These are phyloP conservation scores for Channa argus DNA, from an alignment of 2,113 vertebrate genomes.

Conservation along the genomic window DNA sequence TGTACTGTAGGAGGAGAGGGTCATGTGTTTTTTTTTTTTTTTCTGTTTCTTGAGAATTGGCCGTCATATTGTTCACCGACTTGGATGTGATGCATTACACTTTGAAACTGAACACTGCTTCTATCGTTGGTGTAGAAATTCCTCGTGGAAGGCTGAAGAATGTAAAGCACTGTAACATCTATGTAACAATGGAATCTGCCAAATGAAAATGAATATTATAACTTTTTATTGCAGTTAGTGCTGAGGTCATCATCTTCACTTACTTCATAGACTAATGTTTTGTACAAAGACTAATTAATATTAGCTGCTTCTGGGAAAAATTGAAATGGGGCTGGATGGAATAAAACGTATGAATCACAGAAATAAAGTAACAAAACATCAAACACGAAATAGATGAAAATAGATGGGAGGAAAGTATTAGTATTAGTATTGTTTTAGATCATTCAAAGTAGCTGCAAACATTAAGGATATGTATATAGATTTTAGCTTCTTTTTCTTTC, in stretches of 20 bases:
- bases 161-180: not conserved
- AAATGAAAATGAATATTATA: no score
- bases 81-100: no score
- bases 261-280: slow-evolving; percentile 9
- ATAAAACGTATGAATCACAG: slow-evolving; percentile 20
- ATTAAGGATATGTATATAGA: no score
- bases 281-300: slow-evolving; percentile 1
- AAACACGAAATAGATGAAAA: not conserved
- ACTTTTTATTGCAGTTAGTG: no score
- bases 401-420: no score
- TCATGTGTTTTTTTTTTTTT: no score
- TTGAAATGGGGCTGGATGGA: slow-evolving; percentile 2
- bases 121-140: not conserved
- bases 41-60: no score
- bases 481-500: no score
- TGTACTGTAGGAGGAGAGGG: no score
- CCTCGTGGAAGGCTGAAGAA: not conserved
- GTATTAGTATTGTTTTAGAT: slow-evolving; percentile 1
- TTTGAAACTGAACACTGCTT: no score
- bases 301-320: not conserved
- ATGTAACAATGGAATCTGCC: no score
- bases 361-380: slow-evolving; percentile 10
- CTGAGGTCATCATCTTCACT: slow-evolving; percentile 17
- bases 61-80: no score
- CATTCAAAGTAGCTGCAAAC: slow-evolving; percentile 3